Evolutionary conservation across 2,797 vertebrate species (phyloP).

Genomic region (Aplochiton taeniatus): DNA sequence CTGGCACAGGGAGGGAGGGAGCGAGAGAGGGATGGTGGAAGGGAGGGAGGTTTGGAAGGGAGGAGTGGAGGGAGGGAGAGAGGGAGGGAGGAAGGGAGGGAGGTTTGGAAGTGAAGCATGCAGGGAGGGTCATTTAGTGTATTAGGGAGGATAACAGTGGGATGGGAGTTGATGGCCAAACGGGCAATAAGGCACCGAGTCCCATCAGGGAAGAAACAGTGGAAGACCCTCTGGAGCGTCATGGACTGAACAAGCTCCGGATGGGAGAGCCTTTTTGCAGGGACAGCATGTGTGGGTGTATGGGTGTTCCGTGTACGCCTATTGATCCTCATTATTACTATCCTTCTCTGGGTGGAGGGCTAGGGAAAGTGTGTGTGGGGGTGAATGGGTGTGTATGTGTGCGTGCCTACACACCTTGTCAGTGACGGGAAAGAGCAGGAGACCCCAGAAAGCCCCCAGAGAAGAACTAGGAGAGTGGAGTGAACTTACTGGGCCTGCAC

Average conservation of each 20-base stretch:
- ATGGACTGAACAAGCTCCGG: too few relatives aligned
- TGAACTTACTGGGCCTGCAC: slow-evolving; percentile 89
- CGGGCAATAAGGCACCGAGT: too few relatives aligned
- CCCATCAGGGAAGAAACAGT: too few relatives aligned
- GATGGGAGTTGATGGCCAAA: too few relatives aligned
- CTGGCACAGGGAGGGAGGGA: slow-evolving; percentile 38
- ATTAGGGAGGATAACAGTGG: too few relatives aligned
- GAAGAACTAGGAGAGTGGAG: slow-evolving; percentile 16
- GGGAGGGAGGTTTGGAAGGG: slow-evolving; percentile 15
- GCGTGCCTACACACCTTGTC: not conserved
- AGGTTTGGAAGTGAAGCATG: not conserved
- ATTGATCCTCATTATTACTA: too few relatives aligned
- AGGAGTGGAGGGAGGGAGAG: not conserved
- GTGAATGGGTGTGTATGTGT: slow-evolving; percentile 11
- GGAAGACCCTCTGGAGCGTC: too few relatives aligned
- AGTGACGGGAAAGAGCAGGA: not conserved
- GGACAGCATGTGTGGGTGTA: too few relatives aligned
- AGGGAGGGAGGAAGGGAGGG: slow-evolving; percentile 11
- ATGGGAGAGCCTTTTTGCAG: too few relatives aligned
- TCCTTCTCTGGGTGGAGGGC: too few relatives aligned
- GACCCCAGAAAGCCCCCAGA: not conserved
- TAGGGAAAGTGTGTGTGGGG: not conserved
- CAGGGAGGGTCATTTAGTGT: too few relatives aligned
- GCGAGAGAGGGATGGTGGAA: not conserved
- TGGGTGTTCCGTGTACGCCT: too few relatives aligned